Base-by-base conservation (phyloP, 2,888 invertebrate genomes). In the Magallana nippona region DNA sequence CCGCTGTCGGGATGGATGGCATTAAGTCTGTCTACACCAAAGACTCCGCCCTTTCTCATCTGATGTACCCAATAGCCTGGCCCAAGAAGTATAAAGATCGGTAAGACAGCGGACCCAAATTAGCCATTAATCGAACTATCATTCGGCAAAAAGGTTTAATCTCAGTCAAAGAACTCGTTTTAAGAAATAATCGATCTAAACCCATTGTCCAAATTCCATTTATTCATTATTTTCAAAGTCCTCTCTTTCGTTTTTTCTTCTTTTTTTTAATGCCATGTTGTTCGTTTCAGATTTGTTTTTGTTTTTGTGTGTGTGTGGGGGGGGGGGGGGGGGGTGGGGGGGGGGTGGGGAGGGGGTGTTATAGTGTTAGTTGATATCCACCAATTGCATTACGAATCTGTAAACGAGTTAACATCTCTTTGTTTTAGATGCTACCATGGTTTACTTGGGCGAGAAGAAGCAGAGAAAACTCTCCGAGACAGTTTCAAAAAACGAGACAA, bases 41-140 rank as follows among this genome's bases (percentile, higher is more conserved):
- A 13, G 71, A 71, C 13, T 27, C 27, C 22, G 27, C 71, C 10
- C 71, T 71, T 2, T 71, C 71, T 22, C 71, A 71, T 15, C 71
- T 71, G 11, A 11, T 71, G 32, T 71, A 71, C 15, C 71, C 71
- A 22, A 71, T 71, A 71, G 27, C 27, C 22, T 71, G 71, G 71
- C 71, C 71, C 27, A 22, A 22, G 13, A 71, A 71, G 27, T 71
- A 71, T 15, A 71, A 71, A 32, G 71, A 71, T 27, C 27, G 71
- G 71, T 71, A 71, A 71, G 13, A 13, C 15, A 27, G 27, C 19
- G 8, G 19, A 27, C 2, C 27, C 13, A 63, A 22, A 2, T 1
- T 8, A 60, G 1, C 19, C 60, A 60, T 15, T 5, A 19, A 8
- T 17, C n/a, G 1, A 8, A 60, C 19, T 10, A 19, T 19, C n/a